phyloP scores from a whole-genome alignment of 2,797 vertebrate genomes.

The Galago senegalensis region DNA sequence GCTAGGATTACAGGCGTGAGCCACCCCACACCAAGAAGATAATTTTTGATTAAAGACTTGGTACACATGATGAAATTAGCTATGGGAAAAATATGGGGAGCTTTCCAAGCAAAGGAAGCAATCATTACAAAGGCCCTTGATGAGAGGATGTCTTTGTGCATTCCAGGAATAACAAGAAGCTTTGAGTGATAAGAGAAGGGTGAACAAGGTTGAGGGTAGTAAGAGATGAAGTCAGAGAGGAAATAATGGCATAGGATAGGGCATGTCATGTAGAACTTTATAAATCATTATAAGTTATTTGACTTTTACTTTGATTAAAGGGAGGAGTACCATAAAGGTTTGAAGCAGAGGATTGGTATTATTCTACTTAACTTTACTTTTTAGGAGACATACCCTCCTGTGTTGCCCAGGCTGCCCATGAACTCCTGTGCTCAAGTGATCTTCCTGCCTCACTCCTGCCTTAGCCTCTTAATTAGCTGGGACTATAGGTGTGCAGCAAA shows the following conservation, averaged over 20 bases:
- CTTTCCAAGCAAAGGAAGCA: constrained; percentile 19
- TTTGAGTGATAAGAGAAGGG: background rate
- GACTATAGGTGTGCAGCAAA: background rate
- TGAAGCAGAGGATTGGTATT: constrained; percentile 17
- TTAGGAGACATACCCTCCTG: background rate
- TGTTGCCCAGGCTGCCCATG: background rate
- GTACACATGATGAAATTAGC: background rate
- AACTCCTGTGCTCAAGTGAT: background rate
- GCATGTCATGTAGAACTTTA: background rate
- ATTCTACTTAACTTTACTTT: background rate
- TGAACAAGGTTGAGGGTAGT: background rate
- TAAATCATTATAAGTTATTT: constrained; percentile 36
- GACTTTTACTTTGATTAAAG: constrained; percentile 53
- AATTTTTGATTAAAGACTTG: constrained; percentile 51
- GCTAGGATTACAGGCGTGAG: no score
- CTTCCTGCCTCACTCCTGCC: background rate
- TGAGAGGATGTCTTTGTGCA: background rate
- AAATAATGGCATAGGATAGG: background rate
- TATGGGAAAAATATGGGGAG: background rate
- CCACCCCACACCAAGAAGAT: background rate
- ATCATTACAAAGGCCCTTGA: constrained; percentile 10
- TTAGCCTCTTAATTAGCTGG: background rate
- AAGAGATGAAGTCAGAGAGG: constrained; percentile 30
- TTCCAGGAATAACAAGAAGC: background rate
- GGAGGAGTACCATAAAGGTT: background rate